These are phyloP conservation scores for Cephonodes hylas DNA, from an alignment of 2,888 invertebrate species.

Conservation along the genomic window DNA sequence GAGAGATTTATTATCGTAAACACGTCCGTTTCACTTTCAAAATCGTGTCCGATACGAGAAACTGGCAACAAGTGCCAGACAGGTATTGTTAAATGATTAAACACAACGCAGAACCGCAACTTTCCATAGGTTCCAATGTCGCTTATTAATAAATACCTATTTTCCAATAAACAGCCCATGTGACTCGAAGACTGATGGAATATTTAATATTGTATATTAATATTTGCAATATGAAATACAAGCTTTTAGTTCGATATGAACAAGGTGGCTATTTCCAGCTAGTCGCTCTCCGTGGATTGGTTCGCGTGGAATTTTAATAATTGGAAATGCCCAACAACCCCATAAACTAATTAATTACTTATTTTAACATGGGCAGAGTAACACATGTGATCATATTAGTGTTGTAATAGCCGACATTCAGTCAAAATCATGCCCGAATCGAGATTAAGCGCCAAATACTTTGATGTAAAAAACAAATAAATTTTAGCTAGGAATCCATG, in stretches of 20 bases:
- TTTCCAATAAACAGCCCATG: not conserved
- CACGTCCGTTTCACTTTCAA: conserved; percentile 66
- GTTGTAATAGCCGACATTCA: too few species aligned
- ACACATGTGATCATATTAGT: too few species aligned
- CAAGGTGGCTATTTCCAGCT: not conserved
- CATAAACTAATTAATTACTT: too few species aligned
- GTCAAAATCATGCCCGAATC: too few species aligned
- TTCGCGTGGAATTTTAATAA: too few species aligned
- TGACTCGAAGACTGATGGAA: not conserved
- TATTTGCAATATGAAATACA: not conserved
- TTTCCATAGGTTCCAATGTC: conserved; percentile 1
- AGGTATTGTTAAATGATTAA: conserved; percentile 14
- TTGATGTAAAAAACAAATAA: too few species aligned
- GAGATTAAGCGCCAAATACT: too few species aligned
- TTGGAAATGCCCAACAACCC: too few species aligned
- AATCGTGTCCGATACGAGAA: conserved; percentile 62
- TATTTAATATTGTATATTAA: not conserved
- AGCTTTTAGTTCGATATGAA: not conserved
- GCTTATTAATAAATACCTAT: conserved; percentile 6
- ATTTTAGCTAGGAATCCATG: too few species aligned
- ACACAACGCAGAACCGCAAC: conserved; percentile 4
- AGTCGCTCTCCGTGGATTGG: too few species aligned
- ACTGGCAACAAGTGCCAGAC: conserved; percentile 54
- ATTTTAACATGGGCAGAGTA: too few species aligned
- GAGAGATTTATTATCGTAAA: conserved; percentile 59